Evolutionary conservation across 2,888 invertebrate species (phyloP).

Genomic region (Ernsta delagoae): DNA sequence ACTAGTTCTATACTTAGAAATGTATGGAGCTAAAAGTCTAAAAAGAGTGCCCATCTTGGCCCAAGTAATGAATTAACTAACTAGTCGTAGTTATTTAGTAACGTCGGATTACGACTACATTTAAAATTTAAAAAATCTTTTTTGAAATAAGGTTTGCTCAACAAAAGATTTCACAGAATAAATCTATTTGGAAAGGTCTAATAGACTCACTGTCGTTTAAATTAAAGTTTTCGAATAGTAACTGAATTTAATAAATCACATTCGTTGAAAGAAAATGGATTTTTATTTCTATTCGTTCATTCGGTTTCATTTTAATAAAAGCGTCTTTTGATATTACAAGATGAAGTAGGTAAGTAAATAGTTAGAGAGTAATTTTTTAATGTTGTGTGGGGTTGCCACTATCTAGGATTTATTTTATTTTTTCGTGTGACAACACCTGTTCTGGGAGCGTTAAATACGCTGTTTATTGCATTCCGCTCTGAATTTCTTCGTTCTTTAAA

Average conservation of each 20-base stretch:
- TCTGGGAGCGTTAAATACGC: not conserved
- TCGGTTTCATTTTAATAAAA: slow-evolving; percentile 12
- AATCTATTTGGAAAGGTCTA: slow-evolving; percentile 13
- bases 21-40: too few relatives aligned
- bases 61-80: too few relatives aligned
- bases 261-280: slow-evolving; percentile 16
- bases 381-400: too few relatives aligned
- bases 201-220: slow-evolving; percentile 3
- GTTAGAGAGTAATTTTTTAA: too few relatives aligned
- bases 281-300: slow-evolving; percentile 1
- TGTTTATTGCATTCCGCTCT: slow-evolving; percentile 18
- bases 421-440: slow-evolving; percentile 1
- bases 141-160: not conserved
- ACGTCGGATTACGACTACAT: not conserved
- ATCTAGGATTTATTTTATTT: not conserved
- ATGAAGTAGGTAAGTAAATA: too few relatives aligned
- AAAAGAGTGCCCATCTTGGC: too few relatives aligned
- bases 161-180: slow-evolving; percentile 12
- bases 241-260: slow-evolving; percentile 13
- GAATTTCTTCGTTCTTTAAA: slow-evolving; percentile 28
- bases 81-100: too few relatives aligned
- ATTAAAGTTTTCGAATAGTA: slow-evolving; percentile 12
- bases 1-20: too few relatives aligned
- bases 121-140: not conserved
- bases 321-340: not conserved